Evolutionary conservation across 2,113 vertebrate species (phyloP).

Genomic region (Brachionichthys hirsutus): DNA sequence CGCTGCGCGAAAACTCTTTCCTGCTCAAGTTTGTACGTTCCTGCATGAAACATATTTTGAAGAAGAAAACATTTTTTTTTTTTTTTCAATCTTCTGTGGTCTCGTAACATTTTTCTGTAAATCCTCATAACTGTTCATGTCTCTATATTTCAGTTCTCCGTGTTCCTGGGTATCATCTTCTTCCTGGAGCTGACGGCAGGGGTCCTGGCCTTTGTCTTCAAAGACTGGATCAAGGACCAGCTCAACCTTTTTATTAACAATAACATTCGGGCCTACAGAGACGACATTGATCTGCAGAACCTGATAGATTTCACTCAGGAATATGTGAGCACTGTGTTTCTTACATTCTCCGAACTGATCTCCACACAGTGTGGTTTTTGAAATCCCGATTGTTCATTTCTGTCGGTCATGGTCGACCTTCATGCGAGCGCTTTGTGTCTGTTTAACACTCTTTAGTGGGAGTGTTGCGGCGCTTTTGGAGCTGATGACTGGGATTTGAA

Average conservation of each 20-base stretch:
- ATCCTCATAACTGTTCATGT: conserved; percentile 1
- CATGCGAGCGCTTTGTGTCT: conserved; percentile 14
- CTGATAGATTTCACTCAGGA: conserved; percentile 99
- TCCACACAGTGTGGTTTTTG: conserved; percentile 3
- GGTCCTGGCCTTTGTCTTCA: conserved; percentile 97
- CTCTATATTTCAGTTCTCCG: conserved; percentile 86
- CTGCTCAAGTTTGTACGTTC: conserved; percentile 95
- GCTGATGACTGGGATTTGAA: conserved; percentile 98
- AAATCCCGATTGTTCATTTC: background rate
- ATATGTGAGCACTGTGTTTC: conserved; percentile 83
- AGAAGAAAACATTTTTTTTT: background rate
- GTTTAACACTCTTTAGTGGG: conserved; percentile 85
- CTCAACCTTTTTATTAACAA: conserved; percentile 99
- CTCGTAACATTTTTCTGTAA: background rate
- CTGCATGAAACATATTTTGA: background rate
- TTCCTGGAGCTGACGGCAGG: conserved; percentile 98
- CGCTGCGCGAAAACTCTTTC: conserved; percentile 94
- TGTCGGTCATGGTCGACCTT: conserved; percentile 1
- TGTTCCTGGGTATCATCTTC: conserved; percentile 98
- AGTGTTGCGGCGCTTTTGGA: conserved; percentile 97
- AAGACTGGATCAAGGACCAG: conserved; percentile 99
- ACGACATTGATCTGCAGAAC: conserved; percentile 98
- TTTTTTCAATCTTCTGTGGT: background rate
- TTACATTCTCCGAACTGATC: conserved; percentile 7
- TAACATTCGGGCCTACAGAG: conserved; percentile 96